Base-by-base conservation (phyloP, 2,113 vertebrate species). In the Centropristis striata region DNA sequence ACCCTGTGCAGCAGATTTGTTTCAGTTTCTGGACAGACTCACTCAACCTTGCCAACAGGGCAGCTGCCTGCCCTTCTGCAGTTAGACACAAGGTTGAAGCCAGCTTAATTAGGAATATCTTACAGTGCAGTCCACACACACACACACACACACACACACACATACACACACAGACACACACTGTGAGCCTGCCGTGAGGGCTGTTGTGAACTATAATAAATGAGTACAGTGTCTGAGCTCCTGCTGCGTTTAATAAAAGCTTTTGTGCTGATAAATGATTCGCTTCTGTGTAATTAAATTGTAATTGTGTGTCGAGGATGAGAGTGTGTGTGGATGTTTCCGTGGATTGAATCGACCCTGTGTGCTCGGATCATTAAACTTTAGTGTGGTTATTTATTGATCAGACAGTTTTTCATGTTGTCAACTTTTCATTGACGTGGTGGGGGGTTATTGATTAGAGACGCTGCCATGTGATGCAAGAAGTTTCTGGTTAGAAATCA, bases 241-340 rank as follows among this genome's bases (percentile, higher is more conserved):
- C 77, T 75, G 85, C 57, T 75, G 73, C 11, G 69, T 75, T 78
- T 78, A 70, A 75, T 74, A 44, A 55, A 54, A 74, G 44, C 37
- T 13, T 68, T 78, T 66, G 50, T 73, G 61, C 51, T 71, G 78
- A 81, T 77, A 44, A 80, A 80, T 61, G 61, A 83, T 68, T 9
- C 0, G 1, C 10, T 72, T 39, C 7, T 2, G 37, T 76, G 39
- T 75, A 51, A 88, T 86, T 70, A 32, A 78, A 83, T 86, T 21
- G 60, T 14, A 70, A 65, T 36, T 41, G 58, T 50, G 74, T 32
- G 61, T 66, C 1, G 42, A 25, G 25, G 36, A 32, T 47, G 55
- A 37, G 65, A 12, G 39, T 0, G 23, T 0, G 23, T 41, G 69
- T 37, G 32, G 25, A 25, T 57, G 64, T 80, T 53, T 75, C 55